Percentiles rank a stretch among this genome's conserved stretches.
phyloP scores from a whole-genome alignment of 2,797 vertebrate species.

The Oreonectes daqikongensis region DNA sequence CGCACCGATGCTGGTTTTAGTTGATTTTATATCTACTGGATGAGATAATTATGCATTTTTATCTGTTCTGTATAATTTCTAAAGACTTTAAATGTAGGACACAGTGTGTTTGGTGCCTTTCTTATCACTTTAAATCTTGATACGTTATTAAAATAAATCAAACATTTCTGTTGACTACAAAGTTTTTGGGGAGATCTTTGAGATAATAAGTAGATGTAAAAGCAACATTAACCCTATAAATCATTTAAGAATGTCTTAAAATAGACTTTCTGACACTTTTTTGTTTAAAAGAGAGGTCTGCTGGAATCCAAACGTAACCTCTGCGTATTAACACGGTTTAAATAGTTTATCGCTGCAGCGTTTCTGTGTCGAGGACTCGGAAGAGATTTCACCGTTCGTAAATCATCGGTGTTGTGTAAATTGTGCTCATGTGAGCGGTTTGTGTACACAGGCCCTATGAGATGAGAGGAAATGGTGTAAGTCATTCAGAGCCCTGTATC shows the following conservation, averaged over 20 bases:
- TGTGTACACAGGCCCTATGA: constrained; percentile 15
- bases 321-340: background rate
- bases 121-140: background rate
- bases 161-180: background rate
- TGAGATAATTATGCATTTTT: too few species aligned
- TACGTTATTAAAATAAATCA: background rate
- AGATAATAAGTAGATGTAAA: too few species aligned
- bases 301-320: background rate
- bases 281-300: background rate
- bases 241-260: background rate
- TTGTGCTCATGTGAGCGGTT: constrained; percentile 2
- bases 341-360: too few species aligned
- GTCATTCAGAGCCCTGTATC: constrained; percentile 1
- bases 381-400: constrained; percentile 13
- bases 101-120: background rate
- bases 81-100: background rate
- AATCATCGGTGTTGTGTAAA: background rate
- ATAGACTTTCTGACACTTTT: background rate
- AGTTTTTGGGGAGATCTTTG: background rate
- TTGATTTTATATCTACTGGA: background rate
- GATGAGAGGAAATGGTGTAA: constrained; percentile 11
- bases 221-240: background rate
- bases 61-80: background rate
- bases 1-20: background rate
- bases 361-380: background rate